These are phyloP conservation scores for Electrona antarctica DNA, from an alignment of 2,113 vertebrate genomes.

Conservation along the genomic window DNA sequence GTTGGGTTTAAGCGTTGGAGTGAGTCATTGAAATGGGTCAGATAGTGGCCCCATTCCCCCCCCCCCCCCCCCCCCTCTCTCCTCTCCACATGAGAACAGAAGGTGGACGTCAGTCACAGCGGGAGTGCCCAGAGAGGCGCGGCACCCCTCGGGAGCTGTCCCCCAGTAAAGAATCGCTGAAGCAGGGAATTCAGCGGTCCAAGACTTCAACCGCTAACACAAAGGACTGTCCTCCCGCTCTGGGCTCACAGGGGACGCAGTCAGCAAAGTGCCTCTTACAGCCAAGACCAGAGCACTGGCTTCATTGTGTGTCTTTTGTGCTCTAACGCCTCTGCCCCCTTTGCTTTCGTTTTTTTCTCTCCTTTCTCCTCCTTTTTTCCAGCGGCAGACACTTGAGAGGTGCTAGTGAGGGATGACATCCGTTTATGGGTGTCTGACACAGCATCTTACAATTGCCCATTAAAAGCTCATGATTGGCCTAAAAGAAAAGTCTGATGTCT, in stretches of 20 bases:
- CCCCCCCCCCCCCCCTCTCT: constrained; percentile 41
- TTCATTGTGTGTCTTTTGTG: constrained; percentile 70
- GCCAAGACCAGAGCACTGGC: constrained; percentile 58
- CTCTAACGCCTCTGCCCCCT: constrained; percentile 38
- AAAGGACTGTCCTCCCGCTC: constrained; percentile 69
- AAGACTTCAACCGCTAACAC: constrained; percentile 60
- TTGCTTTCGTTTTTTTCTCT: constrained; percentile 13
- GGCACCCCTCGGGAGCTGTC: constrained; percentile 75
- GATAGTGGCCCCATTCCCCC: constrained; percentile 53
- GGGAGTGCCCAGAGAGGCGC: constrained; percentile 62
- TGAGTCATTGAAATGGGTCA: constrained; percentile 78
- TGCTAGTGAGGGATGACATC: constrained; percentile 59
- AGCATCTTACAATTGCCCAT: constrained; percentile 66
- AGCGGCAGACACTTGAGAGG: constrained; percentile 58
- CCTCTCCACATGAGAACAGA: constrained; percentile 74
- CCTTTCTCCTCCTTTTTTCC: constrained; percentile 26
- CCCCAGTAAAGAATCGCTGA: constrained; percentile 78
- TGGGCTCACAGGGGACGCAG: constrained; percentile 68
- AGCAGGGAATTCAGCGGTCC: constrained; percentile 76
- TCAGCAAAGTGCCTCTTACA: constrained; percentile 79
- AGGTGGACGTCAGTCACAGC: constrained; percentile 77
- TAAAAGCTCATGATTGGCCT: constrained; percentile 57
- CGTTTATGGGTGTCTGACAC: constrained; percentile 68
- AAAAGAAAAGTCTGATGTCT: constrained; percentile 40
- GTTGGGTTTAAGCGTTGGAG: constrained; percentile 48